Conservation (phyloP, 92 coral and sea anemone species). For the Parazoanthus swiftii region DNA sequence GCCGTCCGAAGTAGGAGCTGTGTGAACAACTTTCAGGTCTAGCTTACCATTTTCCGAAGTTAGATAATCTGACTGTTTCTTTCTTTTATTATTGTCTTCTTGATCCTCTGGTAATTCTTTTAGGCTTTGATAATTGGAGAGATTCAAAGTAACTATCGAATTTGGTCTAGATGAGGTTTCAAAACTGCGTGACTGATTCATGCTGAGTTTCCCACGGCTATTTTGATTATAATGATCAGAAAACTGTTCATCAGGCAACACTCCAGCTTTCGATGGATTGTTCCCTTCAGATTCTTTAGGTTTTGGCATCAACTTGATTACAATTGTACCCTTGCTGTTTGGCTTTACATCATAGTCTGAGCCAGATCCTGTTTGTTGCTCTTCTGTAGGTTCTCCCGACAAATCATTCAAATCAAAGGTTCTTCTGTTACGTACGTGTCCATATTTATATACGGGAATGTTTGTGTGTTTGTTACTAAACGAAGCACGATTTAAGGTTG, state of each 20-base stretch:
- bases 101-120: background rate
- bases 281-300: background rate
- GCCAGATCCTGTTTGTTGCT: constrained; percentile 1
- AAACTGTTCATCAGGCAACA: background rate
- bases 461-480: background rate
- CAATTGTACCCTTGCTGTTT: constrained; percentile 29
- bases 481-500: background rate
- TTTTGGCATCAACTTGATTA: constrained; percentile 13
- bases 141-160: constrained; percentile 19
- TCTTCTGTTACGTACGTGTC: background rate
- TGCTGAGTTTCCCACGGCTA: background rate
- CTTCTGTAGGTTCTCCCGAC: background rate
- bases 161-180: background rate
- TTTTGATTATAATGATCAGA: background rate
- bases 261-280: background rate
- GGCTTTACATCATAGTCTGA: background rate
- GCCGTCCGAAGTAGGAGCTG: background rate
- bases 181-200: background rate
- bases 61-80: background rate
- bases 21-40: constrained; percentile 8
- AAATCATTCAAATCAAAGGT: background rate
- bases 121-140: background rate
- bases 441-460: background rate
- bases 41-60: background rate
- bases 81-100: background rate